phyloP scores from a whole-genome alignment of 2,888 invertebrate species.

The Caenorhabditis sulstoni region DNA sequence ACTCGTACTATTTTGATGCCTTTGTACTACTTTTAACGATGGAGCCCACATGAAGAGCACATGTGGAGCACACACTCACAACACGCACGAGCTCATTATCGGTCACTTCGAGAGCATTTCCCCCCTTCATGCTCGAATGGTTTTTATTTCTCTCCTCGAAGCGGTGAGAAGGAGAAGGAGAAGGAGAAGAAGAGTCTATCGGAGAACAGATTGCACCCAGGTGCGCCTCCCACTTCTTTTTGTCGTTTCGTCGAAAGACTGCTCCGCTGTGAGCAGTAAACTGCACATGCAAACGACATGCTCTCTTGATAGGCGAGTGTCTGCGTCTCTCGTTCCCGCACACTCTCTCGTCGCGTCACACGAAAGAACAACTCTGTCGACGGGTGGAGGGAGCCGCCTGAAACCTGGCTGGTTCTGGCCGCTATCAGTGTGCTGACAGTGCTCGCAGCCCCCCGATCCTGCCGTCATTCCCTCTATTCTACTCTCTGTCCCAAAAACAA shows the following conservation, averaged over 20 bases:
- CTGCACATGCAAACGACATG: conserved; percentile 41
- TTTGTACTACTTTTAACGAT: conserved; percentile 47
- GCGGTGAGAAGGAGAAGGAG: conserved; percentile 4
- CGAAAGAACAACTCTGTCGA: conserved; percentile 47
- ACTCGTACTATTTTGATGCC: conserved; percentile 33
- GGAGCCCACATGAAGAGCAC: conserved; percentile 48
- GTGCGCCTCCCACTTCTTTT: conserved; percentile 10
- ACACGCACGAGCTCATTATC: conserved; percentile 42
- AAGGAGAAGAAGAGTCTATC: conserved; percentile 1
- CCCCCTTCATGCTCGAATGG: conserved; percentile 18
- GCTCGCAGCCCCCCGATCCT: conserved; percentile 9
- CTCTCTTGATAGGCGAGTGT: conserved; percentile 47
- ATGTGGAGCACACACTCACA: conserved; percentile 27
- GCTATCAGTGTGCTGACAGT: conserved; percentile 35
- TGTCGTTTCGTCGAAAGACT: conserved; percentile 49
- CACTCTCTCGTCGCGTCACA: conserved; percentile 5
- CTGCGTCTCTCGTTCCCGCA: conserved; percentile 16
- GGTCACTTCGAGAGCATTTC: conserved; percentile 44
- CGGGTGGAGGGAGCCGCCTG: conserved; percentile 27
- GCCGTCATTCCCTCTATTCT: conserved; percentile 14
- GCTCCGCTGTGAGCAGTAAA: conserved; percentile 18
- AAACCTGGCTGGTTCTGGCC: conserved; percentile 53
- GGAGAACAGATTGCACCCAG: conserved; percentile 29
- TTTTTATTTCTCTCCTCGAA: conserved; percentile 15
- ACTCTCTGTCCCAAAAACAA: conserved; percentile 45